phyloP scores from a whole-genome alignment of 2,113 vertebrate genomes.

The Holacanthus passer region DNA sequence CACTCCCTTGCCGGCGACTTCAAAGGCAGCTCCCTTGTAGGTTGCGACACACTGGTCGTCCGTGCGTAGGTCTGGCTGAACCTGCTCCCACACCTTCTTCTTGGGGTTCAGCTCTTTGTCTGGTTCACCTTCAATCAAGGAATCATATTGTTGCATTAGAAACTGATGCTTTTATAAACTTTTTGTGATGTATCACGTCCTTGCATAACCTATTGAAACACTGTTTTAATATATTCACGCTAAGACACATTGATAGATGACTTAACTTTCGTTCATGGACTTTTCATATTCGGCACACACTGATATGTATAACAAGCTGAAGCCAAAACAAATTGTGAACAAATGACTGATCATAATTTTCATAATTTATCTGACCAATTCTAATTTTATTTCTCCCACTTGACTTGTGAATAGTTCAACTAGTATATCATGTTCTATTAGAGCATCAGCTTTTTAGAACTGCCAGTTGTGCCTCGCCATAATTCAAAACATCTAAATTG shows the following conservation, averaged over 20 bases:
- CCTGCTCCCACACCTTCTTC: slow-evolving; percentile 93
- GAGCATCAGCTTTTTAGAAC: slow-evolving; percentile 14
- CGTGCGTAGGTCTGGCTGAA: slow-evolving; percentile 90
- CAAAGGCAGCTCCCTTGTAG: slow-evolving; percentile 90
- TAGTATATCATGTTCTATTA: slow-evolving; percentile 40
- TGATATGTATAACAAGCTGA: background rate
- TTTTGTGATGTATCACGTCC: background rate
- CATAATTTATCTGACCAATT: slow-evolving; percentile 28
- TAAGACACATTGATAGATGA: slow-evolving; percentile 10
- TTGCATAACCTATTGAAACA: slow-evolving; percentile 2
- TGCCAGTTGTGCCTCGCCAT: slow-evolving; percentile 43
- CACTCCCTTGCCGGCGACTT: slow-evolving; percentile 90
- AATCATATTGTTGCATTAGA: background rate
- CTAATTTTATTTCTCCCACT: slow-evolving; percentile 30
- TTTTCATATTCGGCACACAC: background rate
- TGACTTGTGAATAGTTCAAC: slow-evolving; percentile 24
- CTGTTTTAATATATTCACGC: slow-evolving; percentile 11
- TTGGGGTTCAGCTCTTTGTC: slow-evolving; percentile 94
- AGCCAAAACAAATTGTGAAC: slow-evolving; percentile 36
- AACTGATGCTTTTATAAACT: background rate
- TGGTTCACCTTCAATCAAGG: slow-evolving; percentile 86
- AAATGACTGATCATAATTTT: slow-evolving; percentile 28
- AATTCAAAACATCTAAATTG: slow-evolving; percentile 57
- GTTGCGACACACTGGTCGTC: slow-evolving; percentile 89
- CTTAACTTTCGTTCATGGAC: slow-evolving; percentile 6